These are phyloP conservation scores for Dryadula phaetusa DNA, from an alignment of 2,888 invertebrate genomes.

Conservation along the genomic window DNA sequence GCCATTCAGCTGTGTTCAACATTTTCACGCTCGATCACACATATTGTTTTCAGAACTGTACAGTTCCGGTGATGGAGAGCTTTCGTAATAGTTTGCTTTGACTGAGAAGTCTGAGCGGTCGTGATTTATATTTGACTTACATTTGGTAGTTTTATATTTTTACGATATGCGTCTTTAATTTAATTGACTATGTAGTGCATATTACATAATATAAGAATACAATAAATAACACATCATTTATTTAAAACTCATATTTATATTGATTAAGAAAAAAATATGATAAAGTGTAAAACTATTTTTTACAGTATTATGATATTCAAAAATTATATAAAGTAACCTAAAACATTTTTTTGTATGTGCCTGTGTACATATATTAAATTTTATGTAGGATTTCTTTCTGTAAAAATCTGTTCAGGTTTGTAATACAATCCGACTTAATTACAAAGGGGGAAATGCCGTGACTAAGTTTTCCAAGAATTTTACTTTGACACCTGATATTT, in stretches of 20 bases:
- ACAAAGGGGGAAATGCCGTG: conserved; percentile 16
- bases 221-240: too few relatives aligned
- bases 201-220: too few relatives aligned
- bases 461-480: conserved; percentile 23
- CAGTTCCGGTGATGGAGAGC: conserved; percentile 42
- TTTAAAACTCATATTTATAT: too few relatives aligned
- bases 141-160: too few relatives aligned
- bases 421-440: conserved; percentile 17
- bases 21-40: conserved; percentile 51
- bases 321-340: too few relatives aligned
- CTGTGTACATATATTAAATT: conserved; percentile 6
- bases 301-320: too few relatives aligned
- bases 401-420: conserved; percentile 15
- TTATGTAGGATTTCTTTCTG: conserved; percentile 10
- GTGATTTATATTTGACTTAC: not conserved
- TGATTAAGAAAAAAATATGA: too few relatives aligned
- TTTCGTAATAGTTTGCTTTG: conserved; percentile 32
- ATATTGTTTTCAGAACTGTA: conserved; percentile 40
- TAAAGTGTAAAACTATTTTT: too few relatives aligned
- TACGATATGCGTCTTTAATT: too few relatives aligned
- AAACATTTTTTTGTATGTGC: too few relatives aligned
- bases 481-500: not conserved
- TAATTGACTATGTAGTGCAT: too few relatives aligned
- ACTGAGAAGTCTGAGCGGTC: not conserved
- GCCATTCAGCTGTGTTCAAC: conserved; percentile 55